Percentiles rank a stretch among this genome's conserved stretches.
phyloP scores from a whole-genome alignment of 1,140 invertebrate genomes.

The Bombus impatiens region DNA sequence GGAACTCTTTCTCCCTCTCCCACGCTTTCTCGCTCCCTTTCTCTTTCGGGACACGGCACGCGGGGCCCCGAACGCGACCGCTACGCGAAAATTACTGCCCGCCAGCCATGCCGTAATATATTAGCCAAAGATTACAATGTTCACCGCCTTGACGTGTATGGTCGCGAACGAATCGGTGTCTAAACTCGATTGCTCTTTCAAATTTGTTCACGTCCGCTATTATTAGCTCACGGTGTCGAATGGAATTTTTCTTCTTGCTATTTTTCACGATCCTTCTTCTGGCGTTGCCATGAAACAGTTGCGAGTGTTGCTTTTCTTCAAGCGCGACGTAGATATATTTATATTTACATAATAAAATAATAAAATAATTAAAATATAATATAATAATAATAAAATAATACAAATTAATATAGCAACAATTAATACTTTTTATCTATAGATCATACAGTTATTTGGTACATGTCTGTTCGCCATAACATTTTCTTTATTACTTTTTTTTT shows the following conservation, averaged over 20 bases:
- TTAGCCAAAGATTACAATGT: conserved; percentile 64
- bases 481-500: no score
- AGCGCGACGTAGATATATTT: background rate
- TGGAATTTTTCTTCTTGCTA: background rate
- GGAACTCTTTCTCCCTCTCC: background rate
- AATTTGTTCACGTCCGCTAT: conserved; percentile 20
- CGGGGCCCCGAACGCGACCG: conserved; percentile 36
- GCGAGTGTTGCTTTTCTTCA: background rate
- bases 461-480: no score
- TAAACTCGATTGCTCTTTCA: conserved; percentile 1
- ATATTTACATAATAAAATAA: no score
- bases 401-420: no score
- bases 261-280: background rate
- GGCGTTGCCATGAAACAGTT: background rate
- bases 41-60: background rate
- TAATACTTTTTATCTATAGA: no score
- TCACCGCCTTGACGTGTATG: conserved; percentile 28
- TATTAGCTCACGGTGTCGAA: background rate
- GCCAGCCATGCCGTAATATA: conserved; percentile 56
- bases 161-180: background rate
- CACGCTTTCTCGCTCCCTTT: background rate
- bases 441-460: no score
- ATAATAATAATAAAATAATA: no score
- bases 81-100: conserved; percentile 61
- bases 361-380: no score